Evolutionary conservation across 2,888 invertebrate species (phyloP).

Genomic region (Pachymerium ferrugineum): DNA sequence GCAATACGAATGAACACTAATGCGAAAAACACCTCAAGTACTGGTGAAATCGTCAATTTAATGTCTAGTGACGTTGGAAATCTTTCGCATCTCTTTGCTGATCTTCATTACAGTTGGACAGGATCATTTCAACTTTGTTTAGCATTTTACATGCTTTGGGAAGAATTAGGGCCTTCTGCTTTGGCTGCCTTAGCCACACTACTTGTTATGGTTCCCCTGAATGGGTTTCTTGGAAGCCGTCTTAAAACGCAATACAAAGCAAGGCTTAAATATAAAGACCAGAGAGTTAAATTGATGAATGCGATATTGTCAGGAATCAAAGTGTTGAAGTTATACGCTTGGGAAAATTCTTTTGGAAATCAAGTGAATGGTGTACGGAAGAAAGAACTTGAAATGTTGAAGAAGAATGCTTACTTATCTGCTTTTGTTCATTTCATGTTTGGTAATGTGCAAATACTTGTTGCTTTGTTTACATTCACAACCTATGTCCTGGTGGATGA

Average conservation of each 20-base stretch:
- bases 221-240: not conserved
- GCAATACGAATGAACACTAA: constrained; percentile 34
- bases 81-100: not conserved
- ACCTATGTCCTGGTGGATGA: not conserved
- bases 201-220: not conserved
- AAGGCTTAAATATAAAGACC: constrained; percentile 89
- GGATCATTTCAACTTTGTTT: not conserved
- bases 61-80: constrained; percentile 53
- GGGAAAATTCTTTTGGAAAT: constrained; percentile 49
- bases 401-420: constrained; percentile 43
- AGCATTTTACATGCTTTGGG: not conserved
- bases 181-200: not conserved
- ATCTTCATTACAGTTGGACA: not conserved
- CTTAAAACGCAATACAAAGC: not conserved
- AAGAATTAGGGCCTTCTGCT: not conserved
- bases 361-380: constrained; percentile 43
- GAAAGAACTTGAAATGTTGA: constrained; percentile 46
- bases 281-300: constrained; percentile 86
- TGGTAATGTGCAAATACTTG: constrained; percentile 43
- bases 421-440: constrained; percentile 44
- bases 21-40: constrained; percentile 42
- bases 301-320: constrained; percentile 90
- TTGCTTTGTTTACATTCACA: not conserved
- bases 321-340: constrained; percentile 58
- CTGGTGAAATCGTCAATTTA: constrained; percentile 52